A percentile compares a stretch with the other conserved stretches of the same genome.
phyloP scores from a whole-genome alignment of 2,888 invertebrate genomes.

The Odontomyia ornata region DNA sequence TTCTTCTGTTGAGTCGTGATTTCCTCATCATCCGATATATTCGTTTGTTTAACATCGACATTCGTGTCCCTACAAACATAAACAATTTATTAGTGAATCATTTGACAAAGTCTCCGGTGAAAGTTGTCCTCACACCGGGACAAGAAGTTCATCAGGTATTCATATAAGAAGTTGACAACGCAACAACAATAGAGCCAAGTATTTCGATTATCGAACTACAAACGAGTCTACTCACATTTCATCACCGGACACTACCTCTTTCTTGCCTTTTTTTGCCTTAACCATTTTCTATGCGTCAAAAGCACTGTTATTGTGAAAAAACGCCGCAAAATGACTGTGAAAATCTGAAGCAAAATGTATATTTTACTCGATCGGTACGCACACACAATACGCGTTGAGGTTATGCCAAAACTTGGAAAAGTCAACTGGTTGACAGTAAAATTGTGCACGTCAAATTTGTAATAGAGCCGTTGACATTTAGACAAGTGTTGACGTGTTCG shows the following conservation, averaged over 20 bases:
- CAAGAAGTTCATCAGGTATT: conserved; percentile 42
- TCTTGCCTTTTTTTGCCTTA: conserved; percentile 84
- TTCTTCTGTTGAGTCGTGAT: conserved; percentile 56
- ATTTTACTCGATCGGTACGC: neutral
- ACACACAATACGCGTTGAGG: conserved; percentile 33
- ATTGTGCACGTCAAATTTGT: conserved; percentile 27
- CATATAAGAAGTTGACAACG: conserved; percentile 39
- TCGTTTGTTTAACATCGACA: conserved; percentile 56
- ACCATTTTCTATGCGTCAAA: conserved; percentile 70
- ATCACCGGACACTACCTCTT: conserved; percentile 76
- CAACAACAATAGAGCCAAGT: conserved; percentile 23
- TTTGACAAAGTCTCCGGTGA: conserved; percentile 24
- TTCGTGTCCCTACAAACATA: conserved; percentile 72
- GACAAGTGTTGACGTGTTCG: conserved; percentile 9
- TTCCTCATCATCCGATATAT: conserved; percentile 65
- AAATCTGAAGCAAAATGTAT: conserved; percentile 23
- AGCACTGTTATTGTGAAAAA: conserved; percentile 59
- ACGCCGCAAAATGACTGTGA: conserved; percentile 21
- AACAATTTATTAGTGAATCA: conserved; percentile 20
- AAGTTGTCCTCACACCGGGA: conserved; percentile 20
- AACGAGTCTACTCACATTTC: conserved; percentile 72
- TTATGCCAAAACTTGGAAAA: conserved; percentile 26
- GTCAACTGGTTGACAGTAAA: conserved; percentile 31
- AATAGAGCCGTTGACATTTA: conserved; percentile 36
- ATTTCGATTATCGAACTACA: conserved; percentile 3